phyloP scores from a whole-genome alignment of 92 coral and sea anemone genomes.

The Metridium senile region DNA sequence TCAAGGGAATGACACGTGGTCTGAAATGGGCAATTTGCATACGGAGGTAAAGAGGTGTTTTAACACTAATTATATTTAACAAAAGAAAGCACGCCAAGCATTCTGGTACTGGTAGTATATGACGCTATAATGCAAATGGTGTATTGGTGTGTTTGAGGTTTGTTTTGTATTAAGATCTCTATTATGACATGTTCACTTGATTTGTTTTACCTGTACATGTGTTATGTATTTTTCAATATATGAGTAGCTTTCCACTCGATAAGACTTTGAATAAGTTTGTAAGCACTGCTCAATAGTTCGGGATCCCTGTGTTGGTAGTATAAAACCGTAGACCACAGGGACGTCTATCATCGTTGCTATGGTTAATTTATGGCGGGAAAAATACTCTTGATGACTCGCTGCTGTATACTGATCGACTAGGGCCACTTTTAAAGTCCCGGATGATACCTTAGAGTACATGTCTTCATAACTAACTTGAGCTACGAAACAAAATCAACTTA shows the following conservation, averaged over 20 bases:
- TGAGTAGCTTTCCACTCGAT: conserved; percentile 66
- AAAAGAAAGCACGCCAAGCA: no score
- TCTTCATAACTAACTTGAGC: conserved; percentile 68
- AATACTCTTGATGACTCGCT: conserved; percentile 57
- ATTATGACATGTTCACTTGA: no score
- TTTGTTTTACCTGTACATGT: conserved; percentile 70
- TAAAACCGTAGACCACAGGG: conserved; percentile 68
- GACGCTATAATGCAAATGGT: no score
- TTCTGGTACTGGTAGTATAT: no score
- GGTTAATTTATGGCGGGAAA: conserved; percentile 56
- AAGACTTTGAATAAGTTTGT: conserved; percentile 41
- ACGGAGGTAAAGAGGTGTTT: no score
- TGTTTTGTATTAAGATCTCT: no score
- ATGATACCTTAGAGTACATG: conserved; percentile 55
- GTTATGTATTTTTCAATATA: conserved; percentile 62
- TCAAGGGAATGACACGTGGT: no score
- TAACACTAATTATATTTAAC: no score
- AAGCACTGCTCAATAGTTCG: conserved; percentile 54
- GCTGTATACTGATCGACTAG: conserved; percentile 81
- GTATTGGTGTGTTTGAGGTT: no score
- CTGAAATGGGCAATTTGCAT: no score
- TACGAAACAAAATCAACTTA: no score
- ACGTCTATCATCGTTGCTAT: conserved; percentile 67
- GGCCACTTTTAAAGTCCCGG: conserved; percentile 72
- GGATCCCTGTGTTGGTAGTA: conserved; percentile 62